Evolutionary conservation across 2,888 invertebrate genomes (phyloP).

Genomic region (Aleiodes leptofemur): DNA sequence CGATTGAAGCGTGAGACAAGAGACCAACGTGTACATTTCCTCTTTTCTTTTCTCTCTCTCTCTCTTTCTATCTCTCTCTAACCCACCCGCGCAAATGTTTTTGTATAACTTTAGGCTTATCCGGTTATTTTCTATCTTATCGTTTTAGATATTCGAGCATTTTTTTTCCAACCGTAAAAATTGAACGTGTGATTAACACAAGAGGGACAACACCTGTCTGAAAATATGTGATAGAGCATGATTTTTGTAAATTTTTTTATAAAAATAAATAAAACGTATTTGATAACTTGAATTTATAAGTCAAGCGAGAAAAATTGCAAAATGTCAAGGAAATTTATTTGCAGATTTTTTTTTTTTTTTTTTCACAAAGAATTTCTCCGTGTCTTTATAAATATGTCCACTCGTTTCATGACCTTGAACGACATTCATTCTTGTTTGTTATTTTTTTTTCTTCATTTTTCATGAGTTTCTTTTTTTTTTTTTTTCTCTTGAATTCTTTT

Average conservation of each 20-base stretch:
- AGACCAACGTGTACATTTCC: slow-evolving; percentile 1
- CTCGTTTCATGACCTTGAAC: slow-evolving; percentile 15
- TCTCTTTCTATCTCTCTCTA: not conserved
- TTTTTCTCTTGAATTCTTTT: slow-evolving; percentile 31
- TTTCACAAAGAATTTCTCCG: slow-evolving; percentile 1
- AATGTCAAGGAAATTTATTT: slow-evolving; percentile 12
- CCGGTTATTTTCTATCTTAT: slow-evolving; percentile 24
- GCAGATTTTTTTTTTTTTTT: not conserved
- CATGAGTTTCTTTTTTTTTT: not conserved
- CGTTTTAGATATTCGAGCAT: not conserved
- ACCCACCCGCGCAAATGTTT: slow-evolving; percentile 2
- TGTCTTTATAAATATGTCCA: not conserved
- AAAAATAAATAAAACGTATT: too few relatives aligned
- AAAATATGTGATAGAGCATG: too few relatives aligned
- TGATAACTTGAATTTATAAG: too few relatives aligned
- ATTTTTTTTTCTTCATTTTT: not conserved
- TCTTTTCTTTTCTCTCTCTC: not conserved
- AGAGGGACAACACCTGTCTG: too few relatives aligned
- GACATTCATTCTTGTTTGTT: slow-evolving; percentile 21
- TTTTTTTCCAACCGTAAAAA: slow-evolving; percentile 5
- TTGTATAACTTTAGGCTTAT: slow-evolving; percentile 16
- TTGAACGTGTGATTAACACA: not conserved
- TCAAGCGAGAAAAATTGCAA: too few relatives aligned
- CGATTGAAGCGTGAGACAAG: slow-evolving; percentile 16
- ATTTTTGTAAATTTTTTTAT: too few relatives aligned